Evolutionary conservation across 2,113 vertebrate genomes (phyloP).

Genomic region (Fregetta grallaria): DNA sequence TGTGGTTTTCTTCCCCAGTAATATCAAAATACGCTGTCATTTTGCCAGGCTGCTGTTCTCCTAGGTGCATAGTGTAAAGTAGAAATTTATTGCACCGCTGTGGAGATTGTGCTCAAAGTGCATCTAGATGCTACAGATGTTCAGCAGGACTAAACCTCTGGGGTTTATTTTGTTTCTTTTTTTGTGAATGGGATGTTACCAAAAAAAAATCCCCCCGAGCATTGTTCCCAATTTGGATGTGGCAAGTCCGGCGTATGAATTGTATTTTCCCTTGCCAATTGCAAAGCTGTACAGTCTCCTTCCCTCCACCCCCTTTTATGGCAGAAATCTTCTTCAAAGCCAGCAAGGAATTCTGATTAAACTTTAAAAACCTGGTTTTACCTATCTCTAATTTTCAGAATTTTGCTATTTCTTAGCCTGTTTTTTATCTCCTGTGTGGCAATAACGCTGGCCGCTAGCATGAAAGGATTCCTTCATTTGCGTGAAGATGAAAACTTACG

Average conservation of each 20-base stretch:
- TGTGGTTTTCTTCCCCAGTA: constrained; percentile 29
- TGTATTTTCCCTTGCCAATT: not conserved
- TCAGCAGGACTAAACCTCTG: not conserved
- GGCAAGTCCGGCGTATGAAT: not conserved
- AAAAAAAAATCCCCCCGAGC: not conserved
- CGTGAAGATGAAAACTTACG: not conserved
- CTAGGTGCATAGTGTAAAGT: not conserved
- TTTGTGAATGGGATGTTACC: not conserved
- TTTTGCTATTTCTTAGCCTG: not conserved
- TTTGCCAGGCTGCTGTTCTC: not conserved
- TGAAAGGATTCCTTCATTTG: constrained; percentile 31
- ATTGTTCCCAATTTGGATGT: not conserved
- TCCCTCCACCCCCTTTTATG: not conserved
- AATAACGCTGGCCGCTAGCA: not conserved
- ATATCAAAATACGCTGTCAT: not conserved
- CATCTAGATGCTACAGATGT: not conserved
- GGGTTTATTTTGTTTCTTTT: not conserved
- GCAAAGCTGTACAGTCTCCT: not conserved
- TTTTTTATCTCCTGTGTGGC: not conserved
- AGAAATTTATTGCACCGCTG: not conserved
- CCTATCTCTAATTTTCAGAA: not conserved
- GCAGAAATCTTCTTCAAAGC: not conserved
- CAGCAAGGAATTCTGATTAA: not conserved
- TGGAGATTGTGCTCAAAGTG: not conserved
- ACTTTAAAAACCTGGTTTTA: not conserved